Conservation (phyloP, 2,113 vertebrate species). For the Puffinus mauretanicus region DNA sequence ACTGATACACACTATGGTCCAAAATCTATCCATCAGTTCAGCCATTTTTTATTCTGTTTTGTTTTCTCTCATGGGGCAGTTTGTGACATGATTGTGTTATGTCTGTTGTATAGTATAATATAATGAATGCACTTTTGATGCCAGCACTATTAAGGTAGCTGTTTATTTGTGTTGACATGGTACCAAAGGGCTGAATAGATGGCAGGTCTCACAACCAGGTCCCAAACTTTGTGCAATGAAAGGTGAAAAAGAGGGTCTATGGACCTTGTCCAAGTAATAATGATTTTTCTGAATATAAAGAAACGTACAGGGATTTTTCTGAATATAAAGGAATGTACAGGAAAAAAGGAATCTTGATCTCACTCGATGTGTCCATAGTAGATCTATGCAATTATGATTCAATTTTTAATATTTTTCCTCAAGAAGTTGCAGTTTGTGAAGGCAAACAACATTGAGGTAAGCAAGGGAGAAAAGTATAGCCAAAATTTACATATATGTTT, state of each 20-base stretch:
- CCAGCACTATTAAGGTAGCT: background rate
- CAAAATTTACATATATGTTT: background rate
- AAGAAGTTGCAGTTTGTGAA: background rate
- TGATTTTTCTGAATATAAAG: background rate
- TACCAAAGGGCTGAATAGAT: background rate
- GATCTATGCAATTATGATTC: background rate
- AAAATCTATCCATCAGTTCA: conserved; percentile 21
- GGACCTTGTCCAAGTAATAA: background rate
- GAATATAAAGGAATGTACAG: background rate
- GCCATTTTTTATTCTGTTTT: background rate
- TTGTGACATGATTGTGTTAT: background rate
- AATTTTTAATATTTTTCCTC: background rate
- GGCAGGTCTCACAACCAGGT: background rate
- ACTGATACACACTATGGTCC: background rate
- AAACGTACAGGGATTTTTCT: background rate
- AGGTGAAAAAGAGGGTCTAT: background rate
- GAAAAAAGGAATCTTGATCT: background rate
- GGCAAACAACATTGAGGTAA: background rate
- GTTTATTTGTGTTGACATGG: background rate
- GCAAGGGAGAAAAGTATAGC: background rate
- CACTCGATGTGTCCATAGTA: background rate
- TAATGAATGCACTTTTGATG: background rate
- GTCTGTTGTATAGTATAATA: background rate
- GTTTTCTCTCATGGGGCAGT: background rate
- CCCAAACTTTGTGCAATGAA: background rate